Evolutionary conservation across 2,797 vertebrate species (phyloP), one percentile per base, ranked within the genome.

Genomic region (Calcarius lapponicus): DNA sequence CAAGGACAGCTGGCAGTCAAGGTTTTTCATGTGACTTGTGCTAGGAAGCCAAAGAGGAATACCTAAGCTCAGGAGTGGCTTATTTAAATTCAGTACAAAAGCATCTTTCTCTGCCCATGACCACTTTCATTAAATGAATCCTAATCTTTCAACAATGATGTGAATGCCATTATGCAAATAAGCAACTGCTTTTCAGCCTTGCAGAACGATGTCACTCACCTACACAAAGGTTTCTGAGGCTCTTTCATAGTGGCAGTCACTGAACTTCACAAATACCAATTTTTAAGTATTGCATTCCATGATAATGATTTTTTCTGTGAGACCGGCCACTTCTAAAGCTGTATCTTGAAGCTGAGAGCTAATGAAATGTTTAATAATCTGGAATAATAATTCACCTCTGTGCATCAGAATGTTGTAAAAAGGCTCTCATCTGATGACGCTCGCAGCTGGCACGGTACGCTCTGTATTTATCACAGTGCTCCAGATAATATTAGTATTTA

Each of bases 91-190:
- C 93, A 81, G 32, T n/a, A 58, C 17, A 3, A 91, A 83, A 84
- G 56, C 48, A 76, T 82, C 92, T 88, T 79, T 74, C 60, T 88
- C 36, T 88, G 66, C 43, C 67, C 6, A 3, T 75, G 86, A 88
- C 51, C 56, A 79, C 58, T 62, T 93, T 56, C 76, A 93, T 93
- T 92, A 95, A 95, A 86, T 73, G 82, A 92, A 47, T 88, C 83
- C 65, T 93, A 94, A 85, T 90, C 92, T 93, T 87, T 85, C 86
- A 85, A 74, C 80, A 93, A 82, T 74, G 31, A 75, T 40, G 22
- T 47, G 88, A 96, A 95, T 86, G 34, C n/a, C 71, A 92, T 95
- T 95, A 94, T 93, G 93, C 83, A 95, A 96, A 95, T 80, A 73
- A 90, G 80, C 45, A 67, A 80, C 74, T 82, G 90, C 88, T 88